Evolutionary conservation across 1,140 invertebrate species (phyloP), one percentile per base, ranked within the genome.

Genomic region (Odontomachus brunneus): DNA sequence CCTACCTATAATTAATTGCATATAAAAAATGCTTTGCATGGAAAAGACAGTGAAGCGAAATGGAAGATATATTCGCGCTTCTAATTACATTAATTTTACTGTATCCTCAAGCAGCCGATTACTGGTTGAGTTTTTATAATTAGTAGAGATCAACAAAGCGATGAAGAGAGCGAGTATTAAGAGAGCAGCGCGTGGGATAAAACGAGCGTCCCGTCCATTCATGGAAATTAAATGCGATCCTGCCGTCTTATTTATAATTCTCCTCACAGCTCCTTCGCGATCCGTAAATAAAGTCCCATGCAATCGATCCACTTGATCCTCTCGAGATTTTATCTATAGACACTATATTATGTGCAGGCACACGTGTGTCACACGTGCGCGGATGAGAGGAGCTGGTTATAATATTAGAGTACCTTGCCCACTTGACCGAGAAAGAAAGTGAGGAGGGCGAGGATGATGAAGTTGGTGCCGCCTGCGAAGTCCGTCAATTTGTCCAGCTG

Each of bases 401-500:
- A 84, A 57, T 48, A 73, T 88, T 66, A 71, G 72, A 62, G 51
- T 92, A 96, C 96, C 94, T 96, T 97, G 60, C 96, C 95, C 67
- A 97, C 96, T 95, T 98, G 97, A 22, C 97, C 97, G 12, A 98
- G 95, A 88, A 97, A 96, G 93, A 98, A 98, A 5, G 98, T 98
- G 5, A 98, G 93, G 66, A 98, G 91, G 15, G 98, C 97, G 73
- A 98, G 95, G 55, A 98, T 97, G 82, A 98, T 97, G 92, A 99
- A 98, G 94, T 98, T 98, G 60, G 97, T 96, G 74, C 98, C 98
- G 9, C 98, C 97, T 76, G 98, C 98, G 94, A 99, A 98, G 93
- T 98, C 98, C 0, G 97, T 98, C 17, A 99, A 93, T 95, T 98
- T 98, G 90, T 98, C 98, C 94, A 97, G 96, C 93, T 98, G 97